These are phyloP conservation scores for Mastomys coucha DNA, from an alignment of 2,113 vertebrate species.

Conservation along the genomic window DNA sequence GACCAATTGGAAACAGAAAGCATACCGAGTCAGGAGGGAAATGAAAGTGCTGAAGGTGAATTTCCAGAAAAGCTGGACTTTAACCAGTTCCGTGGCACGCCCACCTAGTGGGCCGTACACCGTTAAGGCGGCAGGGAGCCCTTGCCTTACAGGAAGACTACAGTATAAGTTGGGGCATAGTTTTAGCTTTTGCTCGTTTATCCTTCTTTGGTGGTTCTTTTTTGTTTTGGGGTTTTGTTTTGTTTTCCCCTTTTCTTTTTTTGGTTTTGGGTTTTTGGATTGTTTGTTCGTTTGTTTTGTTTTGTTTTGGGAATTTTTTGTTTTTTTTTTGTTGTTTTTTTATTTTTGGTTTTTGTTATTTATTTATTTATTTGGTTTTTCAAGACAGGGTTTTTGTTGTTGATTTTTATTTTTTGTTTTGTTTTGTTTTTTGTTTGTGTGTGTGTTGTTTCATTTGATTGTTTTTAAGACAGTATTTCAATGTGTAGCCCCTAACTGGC, in stretches of 20 bases:
- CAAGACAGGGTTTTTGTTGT: no score
- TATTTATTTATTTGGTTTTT: no score
- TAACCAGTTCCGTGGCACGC: fast-evolving
- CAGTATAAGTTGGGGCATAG: not conserved
- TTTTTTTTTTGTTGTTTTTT: no score
- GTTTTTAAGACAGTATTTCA: not conserved
- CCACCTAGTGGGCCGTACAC: fast-evolving
- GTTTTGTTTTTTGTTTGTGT: no score
- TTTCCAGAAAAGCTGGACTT: not conserved
- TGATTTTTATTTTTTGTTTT: no score
- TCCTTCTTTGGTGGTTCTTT: not conserved
- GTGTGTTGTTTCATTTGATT: not conserved
- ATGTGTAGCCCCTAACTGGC: not conserved
- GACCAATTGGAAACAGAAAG: not conserved
- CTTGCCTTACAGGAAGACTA: not conserved
- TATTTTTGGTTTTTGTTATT: no score
- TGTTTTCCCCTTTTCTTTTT: not conserved
- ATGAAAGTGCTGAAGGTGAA: not conserved
- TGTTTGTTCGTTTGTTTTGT: no score
- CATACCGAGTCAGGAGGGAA: no score
- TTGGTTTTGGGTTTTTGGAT: no score
- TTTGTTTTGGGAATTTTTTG: no score
- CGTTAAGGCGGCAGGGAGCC: fast-evolving
- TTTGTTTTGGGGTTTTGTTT: not conserved
- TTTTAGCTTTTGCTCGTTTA: not conserved